Conservation (phyloP, 1,140 invertebrate species). For the Trypoxylus dichotomus region DNA sequence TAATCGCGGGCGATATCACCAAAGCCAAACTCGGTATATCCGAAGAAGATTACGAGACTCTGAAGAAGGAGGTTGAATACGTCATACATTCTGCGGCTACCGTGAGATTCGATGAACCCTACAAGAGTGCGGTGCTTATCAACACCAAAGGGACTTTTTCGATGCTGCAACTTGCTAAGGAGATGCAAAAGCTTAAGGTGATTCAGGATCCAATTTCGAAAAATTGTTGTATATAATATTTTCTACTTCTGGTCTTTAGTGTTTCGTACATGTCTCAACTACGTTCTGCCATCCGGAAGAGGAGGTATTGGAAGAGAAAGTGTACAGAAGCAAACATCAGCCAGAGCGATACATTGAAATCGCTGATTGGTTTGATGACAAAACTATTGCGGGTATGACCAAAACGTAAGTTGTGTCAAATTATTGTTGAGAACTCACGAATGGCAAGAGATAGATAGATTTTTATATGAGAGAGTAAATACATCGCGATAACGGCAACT, state of each 20-base stretch:
- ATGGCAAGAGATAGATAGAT: too few species aligned
- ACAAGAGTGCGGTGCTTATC: conserved; percentile 72
- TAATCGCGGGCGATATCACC: conserved; percentile 79
- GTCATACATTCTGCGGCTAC: conserved; percentile 93
- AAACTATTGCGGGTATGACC: conserved; percentile 72
- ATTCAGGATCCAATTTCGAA: too few species aligned
- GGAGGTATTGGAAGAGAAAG: conserved; percentile 59
- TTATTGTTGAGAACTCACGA: too few species aligned
- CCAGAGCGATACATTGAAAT: conserved; percentile 87
- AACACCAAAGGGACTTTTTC: conserved; percentile 76
- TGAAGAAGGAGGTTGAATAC: conserved; percentile 74
- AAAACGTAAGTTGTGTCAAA: too few species aligned
- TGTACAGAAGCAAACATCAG: conserved; percentile 73
- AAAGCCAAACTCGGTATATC: conserved; percentile 74
- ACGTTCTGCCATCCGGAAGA: conserved; percentile 70
- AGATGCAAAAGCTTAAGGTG: conserved; percentile 62
- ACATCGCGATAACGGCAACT: too few species aligned
- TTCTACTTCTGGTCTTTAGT: too few species aligned
- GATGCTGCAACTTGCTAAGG: conserved; percentile 72
- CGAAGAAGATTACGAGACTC: conserved; percentile 64
- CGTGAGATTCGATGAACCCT: conserved; percentile 75
- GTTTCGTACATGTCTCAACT: conserved; percentile 63
- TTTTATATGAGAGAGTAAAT: too few species aligned
- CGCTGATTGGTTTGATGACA: conserved; percentile 85
- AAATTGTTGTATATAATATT: too few species aligned